A percentile compares a stretch with the other conserved stretches of the same genome.
These are phyloP conservation scores for Quadroppia sp. DNA, from an alignment of 2,888 invertebrate species.

Conservation along the genomic window DNA sequence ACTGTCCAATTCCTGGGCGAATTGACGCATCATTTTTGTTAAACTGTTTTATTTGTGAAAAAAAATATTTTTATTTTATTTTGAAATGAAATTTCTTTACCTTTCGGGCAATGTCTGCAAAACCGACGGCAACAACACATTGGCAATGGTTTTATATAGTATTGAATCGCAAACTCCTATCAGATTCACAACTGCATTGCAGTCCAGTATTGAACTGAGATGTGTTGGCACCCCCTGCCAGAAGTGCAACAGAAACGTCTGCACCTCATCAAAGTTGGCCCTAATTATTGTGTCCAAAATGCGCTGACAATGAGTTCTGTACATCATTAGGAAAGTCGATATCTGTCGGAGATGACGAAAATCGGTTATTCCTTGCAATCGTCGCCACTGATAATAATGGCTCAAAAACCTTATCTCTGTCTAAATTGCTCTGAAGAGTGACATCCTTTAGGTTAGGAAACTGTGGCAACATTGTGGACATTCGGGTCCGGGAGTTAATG, in stretches of 20 bases:
- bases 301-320: constrained; percentile 56
- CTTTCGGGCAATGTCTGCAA: constrained; percentile 54
- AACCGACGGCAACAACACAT: constrained; percentile 55
- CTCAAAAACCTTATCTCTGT: constrained; percentile 51
- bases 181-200: constrained; percentile 53
- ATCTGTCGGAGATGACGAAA: no score
- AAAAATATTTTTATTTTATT: background rate
- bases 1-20: constrained; percentile 54
- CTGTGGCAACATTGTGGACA: constrained; percentile 54
- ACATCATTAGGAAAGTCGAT: constrained; percentile 56
- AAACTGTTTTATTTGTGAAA: background rate
- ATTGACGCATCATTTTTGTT: constrained; percentile 47
- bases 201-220: constrained; percentile 52
- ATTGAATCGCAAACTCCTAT: constrained; percentile 57
- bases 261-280: constrained; percentile 57
- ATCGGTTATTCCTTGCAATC: background rate
- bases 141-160: constrained; percentile 55
- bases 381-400: background rate
- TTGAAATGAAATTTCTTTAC: constrained; percentile 46
- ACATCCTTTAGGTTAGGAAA: constrained; percentile 55
- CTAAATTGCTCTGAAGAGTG: constrained; percentile 52
- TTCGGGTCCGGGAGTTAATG: constrained; percentile 1
- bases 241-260: constrained; percentile 55
- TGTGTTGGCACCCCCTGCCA: constrained; percentile 56
- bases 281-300: constrained; percentile 56